Base-by-base conservation (phyloP, 35 echinoderm and acorn worm genomes). In the Heliocidaris tuberculata region DNA sequence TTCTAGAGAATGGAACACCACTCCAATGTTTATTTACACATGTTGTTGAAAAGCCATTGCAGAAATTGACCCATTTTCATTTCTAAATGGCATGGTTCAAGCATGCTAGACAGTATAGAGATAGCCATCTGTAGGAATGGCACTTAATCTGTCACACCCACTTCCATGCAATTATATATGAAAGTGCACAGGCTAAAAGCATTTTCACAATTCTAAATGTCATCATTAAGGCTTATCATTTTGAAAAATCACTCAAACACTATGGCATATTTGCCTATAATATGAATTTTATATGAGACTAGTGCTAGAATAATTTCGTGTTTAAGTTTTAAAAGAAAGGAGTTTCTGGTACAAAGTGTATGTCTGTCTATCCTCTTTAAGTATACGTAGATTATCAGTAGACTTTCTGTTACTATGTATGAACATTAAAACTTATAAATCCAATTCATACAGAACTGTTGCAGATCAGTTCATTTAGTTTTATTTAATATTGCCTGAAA, bases 141-240 rank as follows among this genome's bases (percentile, higher is more conserved):
- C 65, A 78, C 65, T 78, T 78, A 78, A 78, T 78, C 65, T 78
- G 65, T 78, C 65, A 78, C 65, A 78, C 65, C 65, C 65, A 78
- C 65, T 8, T 24, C 65, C 65, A 5, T 78, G 65, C 65, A 78
- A 78, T 78, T 78, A 78, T 24, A 78, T 24, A 78, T 78, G 65
- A 78, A 78, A 78, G 65, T 78, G 65, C 65, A 78, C 21, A 78
- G 65, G 19, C 21, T 27, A 21, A 78, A 78, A n/a, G 21, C 65
- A 78, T 78, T 19, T 78, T 78, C 65, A 78, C 65, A 78, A 24
- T 78, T 78, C 17, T 78, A 78, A 78, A 78, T 78, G 65, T 78
- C 65, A 78, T 78, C 19, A 19, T 78, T 21, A 78, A 78, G 65
- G 7, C 21, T 78, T 78, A 78, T 78, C 65, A 7, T 21, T 78